phyloP scores from a whole-genome alignment of 2,888 invertebrate species.

The Ophion obscuratus region DNA sequence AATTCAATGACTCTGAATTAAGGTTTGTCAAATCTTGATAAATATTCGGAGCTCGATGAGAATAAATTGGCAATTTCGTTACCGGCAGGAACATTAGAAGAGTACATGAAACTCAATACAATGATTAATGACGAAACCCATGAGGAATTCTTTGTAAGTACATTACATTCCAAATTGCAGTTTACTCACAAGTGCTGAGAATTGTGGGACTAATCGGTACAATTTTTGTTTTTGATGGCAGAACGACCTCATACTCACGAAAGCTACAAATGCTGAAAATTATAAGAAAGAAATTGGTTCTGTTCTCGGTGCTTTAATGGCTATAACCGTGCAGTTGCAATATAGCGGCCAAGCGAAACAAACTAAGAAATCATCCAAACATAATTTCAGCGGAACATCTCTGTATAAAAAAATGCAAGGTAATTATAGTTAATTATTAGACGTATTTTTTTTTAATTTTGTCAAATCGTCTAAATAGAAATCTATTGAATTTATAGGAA shows the following conservation, averaged over 20 bases:
- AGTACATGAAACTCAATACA: conserved; percentile 5
- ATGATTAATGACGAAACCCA: conserved; percentile 4
- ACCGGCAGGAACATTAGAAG: conserved; percentile 4
- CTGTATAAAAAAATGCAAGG: conserved; percentile 21
- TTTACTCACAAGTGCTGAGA: conserved; percentile 3
- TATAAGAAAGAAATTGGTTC: conserved; percentile 7
- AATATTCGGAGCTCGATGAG: conserved; percentile 3
- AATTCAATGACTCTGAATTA: conserved; percentile 10
- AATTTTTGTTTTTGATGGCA: conserved; percentile 6
- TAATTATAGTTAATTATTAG: conserved; percentile 1
- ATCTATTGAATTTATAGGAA: too few relatives aligned
- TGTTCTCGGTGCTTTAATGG: conserved; percentile 12
- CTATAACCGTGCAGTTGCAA: conserved; percentile 17
- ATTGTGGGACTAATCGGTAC: conserved; percentile 6
- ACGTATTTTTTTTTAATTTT: not conserved
- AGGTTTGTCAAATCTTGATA: conserved; percentile 13
- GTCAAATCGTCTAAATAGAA: too few relatives aligned
- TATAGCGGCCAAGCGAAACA: conserved; percentile 16
- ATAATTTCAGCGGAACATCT: conserved; percentile 12
- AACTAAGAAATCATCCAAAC: not conserved
- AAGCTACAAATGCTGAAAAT: conserved; percentile 23
- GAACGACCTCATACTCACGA: conserved; percentile 12
- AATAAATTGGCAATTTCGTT: conserved; percentile 11
- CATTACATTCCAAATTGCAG: conserved; percentile 2
- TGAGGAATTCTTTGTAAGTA: conserved; percentile 24